These are phyloP conservation scores for Monomorium pharaonis DNA, from an alignment of 1,140 invertebrate species.

Conservation along the genomic window DNA sequence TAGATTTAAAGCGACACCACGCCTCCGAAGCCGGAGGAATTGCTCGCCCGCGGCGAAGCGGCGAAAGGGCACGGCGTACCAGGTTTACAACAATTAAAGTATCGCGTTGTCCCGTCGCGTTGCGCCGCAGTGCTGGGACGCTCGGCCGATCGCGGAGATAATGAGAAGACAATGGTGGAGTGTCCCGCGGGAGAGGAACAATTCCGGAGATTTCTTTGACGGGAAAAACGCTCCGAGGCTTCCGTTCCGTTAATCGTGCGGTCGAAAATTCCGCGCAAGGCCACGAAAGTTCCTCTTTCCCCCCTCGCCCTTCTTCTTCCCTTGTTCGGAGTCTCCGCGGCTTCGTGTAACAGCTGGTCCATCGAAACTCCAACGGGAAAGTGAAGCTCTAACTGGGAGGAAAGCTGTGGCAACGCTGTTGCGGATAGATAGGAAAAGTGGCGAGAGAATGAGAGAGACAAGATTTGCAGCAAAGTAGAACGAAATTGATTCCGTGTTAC, in stretches of 20 bases:
- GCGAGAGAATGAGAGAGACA: conserved; percentile 21
- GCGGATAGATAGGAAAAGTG: conserved; percentile 24
- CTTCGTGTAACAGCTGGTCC: conserved; percentile 68
- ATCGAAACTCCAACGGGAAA: conserved; percentile 65
- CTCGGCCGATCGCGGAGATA: background rate
- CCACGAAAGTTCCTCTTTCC: conserved; percentile 42
- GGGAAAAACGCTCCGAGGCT: conserved; percentile 8
- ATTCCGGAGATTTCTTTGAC: conserved; percentile 13
- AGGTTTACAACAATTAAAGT: conserved; percentile 25
- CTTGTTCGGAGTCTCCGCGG: conserved; percentile 16
- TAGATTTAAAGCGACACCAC: conserved; percentile 50
- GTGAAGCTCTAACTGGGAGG: conserved; percentile 53
- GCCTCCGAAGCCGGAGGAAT: conserved; percentile 18
- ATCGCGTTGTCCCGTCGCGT: conserved; percentile 3
- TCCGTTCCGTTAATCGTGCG: conserved; percentile 39
- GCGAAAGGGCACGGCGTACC: background rate
- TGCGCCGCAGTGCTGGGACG: background rate
- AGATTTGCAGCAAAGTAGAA: conserved; percentile 36
- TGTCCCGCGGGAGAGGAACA: background rate
- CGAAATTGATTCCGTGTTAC: conserved; percentile 33
- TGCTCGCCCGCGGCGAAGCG: background rate
- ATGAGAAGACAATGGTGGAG: background rate
- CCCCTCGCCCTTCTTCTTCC: background rate
- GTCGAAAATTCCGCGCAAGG: conserved; percentile 47
- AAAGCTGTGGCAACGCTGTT: conserved; percentile 62